Evolutionary conservation across 2,888 invertebrate species (phyloP).

Genomic region (Auanema freiburgensis): DNA sequence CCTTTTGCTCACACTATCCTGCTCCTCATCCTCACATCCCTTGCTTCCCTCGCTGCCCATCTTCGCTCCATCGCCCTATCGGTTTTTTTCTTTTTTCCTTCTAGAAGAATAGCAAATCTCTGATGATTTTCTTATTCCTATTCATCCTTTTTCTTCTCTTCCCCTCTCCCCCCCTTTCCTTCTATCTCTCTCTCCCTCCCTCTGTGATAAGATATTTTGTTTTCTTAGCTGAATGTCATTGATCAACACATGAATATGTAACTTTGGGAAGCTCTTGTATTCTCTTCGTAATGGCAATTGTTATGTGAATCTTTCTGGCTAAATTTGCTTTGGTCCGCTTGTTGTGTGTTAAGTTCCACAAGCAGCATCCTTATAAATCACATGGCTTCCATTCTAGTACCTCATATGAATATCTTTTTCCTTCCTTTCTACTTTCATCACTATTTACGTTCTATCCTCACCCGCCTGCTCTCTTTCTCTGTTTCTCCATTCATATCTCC

Average conservation of each 20-base stretch:
- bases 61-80: not conserved
- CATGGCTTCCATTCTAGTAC: slow-evolving; percentile 13
- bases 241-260: too few relatives aligned
- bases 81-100: too few relatives aligned
- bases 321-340: too few relatives aligned
- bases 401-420: slow-evolving; percentile 25
- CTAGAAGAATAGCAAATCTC: slow-evolving; percentile 2
- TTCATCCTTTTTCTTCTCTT: slow-evolving; percentile 15
- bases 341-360: too few relatives aligned
- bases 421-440: slow-evolving; percentile 21
- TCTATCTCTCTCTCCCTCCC: not conserved
- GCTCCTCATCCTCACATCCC: too few relatives aligned
- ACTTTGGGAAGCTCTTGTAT: too few relatives aligned
- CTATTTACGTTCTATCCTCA: slow-evolving; percentile 15
- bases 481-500: slow-evolving; percentile 7
- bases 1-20: too few relatives aligned
- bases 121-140: slow-evolving; percentile 12
- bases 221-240: slow-evolving; percentile 2
- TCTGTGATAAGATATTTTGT: not conserved
- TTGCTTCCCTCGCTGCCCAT: too few relatives aligned
- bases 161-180: not conserved
- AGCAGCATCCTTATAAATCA: too few relatives aligned
- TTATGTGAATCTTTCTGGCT: too few relatives aligned
- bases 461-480: slow-evolving; percentile 16
- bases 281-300: too few relatives aligned